A percentile compares a stretch with the other conserved stretches of the same genome.
Evolutionary conservation across 2,113 vertebrate genomes (phyloP).

Genomic region (Rutilus rutilus): DNA sequence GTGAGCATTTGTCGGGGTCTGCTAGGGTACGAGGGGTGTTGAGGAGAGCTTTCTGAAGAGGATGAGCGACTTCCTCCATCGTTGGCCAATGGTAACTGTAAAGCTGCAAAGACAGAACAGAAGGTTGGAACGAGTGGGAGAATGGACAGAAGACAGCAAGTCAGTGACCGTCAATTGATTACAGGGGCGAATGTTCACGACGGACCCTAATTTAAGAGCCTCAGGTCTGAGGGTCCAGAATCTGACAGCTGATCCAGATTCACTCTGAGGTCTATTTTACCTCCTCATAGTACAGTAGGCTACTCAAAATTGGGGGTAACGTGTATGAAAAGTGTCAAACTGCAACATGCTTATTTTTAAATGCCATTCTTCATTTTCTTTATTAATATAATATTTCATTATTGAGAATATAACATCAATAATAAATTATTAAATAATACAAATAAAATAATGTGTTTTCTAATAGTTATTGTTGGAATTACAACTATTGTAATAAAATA

Average conservation of each 20-base stretch:
- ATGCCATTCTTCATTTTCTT: neutral
- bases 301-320: neutral
- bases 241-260: neutral
- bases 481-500: too few species aligned
- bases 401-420: too few species aligned
- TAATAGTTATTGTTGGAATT: too few species aligned
- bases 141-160: neutral
- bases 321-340: neutral
- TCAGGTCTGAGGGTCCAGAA: neutral
- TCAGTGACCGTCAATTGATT: constrained; percentile 4
- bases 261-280: neutral
- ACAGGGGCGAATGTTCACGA: neutral
- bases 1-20: constrained; percentile 86
- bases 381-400: neutral
- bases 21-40: constrained; percentile 82
- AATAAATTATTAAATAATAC: too few species aligned
- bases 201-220: neutral
- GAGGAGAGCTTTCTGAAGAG: constrained; percentile 86
- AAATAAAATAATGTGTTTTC: too few species aligned
- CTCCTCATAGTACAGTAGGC: neutral
- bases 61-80: constrained; percentile 88
- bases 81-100: constrained; percentile 88
- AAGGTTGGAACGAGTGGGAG: neutral
- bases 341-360: too few species aligned
- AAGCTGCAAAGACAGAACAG: constrained; percentile 68